These are phyloP conservation scores for Neogobius melanostomus DNA, from an alignment of 2,113 vertebrate species.

Conservation along the genomic window DNA sequence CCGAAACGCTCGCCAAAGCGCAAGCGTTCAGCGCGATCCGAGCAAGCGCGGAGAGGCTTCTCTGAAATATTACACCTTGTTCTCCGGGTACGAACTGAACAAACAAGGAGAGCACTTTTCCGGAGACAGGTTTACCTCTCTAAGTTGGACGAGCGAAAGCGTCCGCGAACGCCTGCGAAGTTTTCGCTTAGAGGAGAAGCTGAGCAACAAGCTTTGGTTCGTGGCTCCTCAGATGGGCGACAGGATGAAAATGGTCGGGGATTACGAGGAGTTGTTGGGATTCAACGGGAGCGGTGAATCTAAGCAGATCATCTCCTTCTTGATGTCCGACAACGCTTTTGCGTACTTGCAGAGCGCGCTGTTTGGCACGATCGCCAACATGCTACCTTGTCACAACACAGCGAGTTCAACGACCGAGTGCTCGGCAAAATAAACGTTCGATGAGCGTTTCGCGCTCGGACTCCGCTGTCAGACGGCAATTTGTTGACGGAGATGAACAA, in stretches of 20 bases:
- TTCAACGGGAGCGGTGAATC: no score
- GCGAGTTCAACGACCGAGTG: background rate
- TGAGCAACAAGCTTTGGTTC: background rate
- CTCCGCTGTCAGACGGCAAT: background rate
- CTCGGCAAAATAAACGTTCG: background rate
- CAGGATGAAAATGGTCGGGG: constrained; percentile 7
- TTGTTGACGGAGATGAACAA: background rate
- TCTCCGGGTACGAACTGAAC: background rate
- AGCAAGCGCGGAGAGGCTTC: no score
- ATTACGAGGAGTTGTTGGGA: no score
- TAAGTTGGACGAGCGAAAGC: background rate
- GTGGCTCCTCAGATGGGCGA: constrained; percentile 9
- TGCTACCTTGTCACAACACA: constrained; percentile 6
- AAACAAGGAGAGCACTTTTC: background rate
- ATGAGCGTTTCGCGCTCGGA: background rate
- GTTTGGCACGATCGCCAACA: background rate
- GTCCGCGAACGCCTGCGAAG: background rate
- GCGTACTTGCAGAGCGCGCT: background rate
- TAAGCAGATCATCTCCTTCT: constrained; percentile 1
- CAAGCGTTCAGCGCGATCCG: no score
- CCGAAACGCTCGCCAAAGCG: no score
- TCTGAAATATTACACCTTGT: background rate
- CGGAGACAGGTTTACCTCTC: no score
- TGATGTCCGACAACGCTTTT: background rate
- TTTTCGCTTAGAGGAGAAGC: background rate